phyloP scores from a whole-genome alignment of 1,140 invertebrate genomes.

The Pinna nobilis region DNA sequence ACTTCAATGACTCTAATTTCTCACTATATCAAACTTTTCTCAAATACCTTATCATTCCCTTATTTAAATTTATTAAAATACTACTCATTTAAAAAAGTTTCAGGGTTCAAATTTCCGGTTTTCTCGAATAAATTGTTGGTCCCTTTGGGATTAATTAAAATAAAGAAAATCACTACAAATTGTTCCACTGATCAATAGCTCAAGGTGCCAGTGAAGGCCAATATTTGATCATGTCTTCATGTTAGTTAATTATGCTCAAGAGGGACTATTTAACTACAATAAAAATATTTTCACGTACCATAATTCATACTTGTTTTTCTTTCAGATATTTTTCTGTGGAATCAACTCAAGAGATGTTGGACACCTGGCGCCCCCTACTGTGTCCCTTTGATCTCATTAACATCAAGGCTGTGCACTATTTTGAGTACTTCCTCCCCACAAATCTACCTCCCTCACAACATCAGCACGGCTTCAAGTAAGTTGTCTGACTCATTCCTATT shows the following conservation, averaged over 20 bases:
- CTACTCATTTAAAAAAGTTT: too few relatives aligned
- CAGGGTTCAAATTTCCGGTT: too few relatives aligned
- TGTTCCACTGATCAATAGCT: too few relatives aligned
- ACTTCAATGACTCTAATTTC: too few relatives aligned
- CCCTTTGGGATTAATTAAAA: too few relatives aligned
- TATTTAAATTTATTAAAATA: too few relatives aligned
- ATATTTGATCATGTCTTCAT: too few relatives aligned
- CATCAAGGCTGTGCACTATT: slow-evolving; percentile 79
- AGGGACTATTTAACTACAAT: not conserved
- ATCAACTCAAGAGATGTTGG: slow-evolving; percentile 91
- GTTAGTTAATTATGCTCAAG: not conserved
- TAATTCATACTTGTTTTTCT: slow-evolving; percentile 1
- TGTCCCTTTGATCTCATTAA: slow-evolving; percentile 82
- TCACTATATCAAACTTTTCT: too few relatives aligned
- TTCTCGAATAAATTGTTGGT: too few relatives aligned
- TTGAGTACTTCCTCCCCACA: slow-evolving; percentile 87
- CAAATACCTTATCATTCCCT: too few relatives aligned
- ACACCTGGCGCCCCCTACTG: slow-evolving; percentile 86
- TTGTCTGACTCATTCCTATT: not conserved
- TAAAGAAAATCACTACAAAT: too few relatives aligned
- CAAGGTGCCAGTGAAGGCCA: too few relatives aligned
- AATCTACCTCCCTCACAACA: slow-evolving; percentile 79
- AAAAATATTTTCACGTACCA: not conserved
- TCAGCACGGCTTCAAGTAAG: slow-evolving; percentile 79
- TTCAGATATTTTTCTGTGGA: slow-evolving; percentile 84